phyloP scores from a whole-genome alignment of 2,113 vertebrate genomes.

The Pedionomus torquatus region DNA sequence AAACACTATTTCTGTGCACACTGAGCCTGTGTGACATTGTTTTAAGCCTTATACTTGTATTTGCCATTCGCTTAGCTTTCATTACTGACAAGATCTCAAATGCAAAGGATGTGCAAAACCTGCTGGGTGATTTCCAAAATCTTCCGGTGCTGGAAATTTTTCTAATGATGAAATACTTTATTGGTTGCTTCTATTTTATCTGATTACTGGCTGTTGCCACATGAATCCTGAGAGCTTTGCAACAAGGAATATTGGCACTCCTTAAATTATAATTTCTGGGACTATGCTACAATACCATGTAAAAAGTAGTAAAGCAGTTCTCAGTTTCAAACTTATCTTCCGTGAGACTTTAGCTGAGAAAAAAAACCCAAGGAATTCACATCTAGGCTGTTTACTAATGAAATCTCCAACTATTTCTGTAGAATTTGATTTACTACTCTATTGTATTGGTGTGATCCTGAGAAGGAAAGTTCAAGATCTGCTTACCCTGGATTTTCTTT shows the following conservation, averaged over 20 bases:
- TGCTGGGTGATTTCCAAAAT: constrained; percentile 15
- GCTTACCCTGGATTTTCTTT: neutral
- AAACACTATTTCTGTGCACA: neutral
- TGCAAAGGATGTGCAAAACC: constrained; percentile 4
- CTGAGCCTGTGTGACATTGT: neutral
- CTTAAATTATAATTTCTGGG: neutral
- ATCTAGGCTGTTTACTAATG: neutral
- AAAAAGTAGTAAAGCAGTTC: neutral
- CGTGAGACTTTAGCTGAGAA: neutral
- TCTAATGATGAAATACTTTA: neutral
- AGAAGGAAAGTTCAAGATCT: neutral
- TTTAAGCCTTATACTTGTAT: neutral
- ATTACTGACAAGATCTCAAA: neutral
- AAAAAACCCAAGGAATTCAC: neutral
- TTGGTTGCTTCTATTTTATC: constrained; percentile 34
- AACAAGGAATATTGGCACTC: neutral
- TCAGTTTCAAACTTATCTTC: neutral
- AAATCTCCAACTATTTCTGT: neutral
- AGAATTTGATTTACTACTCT: neutral
- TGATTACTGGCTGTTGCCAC: neutral
- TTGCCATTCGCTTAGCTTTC: neutral
- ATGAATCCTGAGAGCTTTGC: neutral
- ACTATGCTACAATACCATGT: neutral
- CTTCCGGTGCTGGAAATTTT: neutral
- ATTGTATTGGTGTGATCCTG: neutral